Conservation (phyloP, 1,140 invertebrate species). For the Aphaenogaster ashmeadi region DNA sequence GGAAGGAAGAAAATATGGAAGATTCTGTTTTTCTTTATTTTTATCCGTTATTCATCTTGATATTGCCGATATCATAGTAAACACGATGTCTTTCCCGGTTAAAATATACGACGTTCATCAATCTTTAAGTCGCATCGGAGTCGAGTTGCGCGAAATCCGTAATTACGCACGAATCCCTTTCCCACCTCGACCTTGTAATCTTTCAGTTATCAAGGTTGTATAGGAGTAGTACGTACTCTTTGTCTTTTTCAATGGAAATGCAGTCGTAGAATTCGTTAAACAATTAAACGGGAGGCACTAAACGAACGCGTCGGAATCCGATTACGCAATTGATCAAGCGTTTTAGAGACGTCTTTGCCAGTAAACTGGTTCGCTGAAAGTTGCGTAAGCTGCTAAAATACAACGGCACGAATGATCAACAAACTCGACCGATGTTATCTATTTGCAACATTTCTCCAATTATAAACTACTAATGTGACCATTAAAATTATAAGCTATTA, state of each 20-base stretch:
- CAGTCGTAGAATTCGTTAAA: constrained; percentile 19
- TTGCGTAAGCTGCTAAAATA: constrained; percentile 39
- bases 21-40: not conserved
- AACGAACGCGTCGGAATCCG: constrained; percentile 27
- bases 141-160: not conserved
- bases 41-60: not conserved
- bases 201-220: not conserved
- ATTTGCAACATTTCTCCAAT: not conserved
- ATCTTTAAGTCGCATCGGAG: not conserved
- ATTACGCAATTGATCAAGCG: constrained; percentile 31
- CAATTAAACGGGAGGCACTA: not conserved
- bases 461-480: not conserved
- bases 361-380: not conserved
- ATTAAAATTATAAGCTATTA: not conserved
- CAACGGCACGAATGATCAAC: not conserved
- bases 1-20: not conserved
- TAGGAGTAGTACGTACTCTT: not conserved
- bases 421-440: not conserved
- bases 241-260: not conserved
- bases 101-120: not conserved
- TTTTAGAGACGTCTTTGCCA: constrained; percentile 29
- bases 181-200: constrained; percentile 15
- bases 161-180: not conserved
- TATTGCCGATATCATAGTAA: not conserved
- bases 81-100: not conserved